Base-by-base conservation (phyloP, 2,797 vertebrate species). In the Bradypodion ventrale region DNA sequence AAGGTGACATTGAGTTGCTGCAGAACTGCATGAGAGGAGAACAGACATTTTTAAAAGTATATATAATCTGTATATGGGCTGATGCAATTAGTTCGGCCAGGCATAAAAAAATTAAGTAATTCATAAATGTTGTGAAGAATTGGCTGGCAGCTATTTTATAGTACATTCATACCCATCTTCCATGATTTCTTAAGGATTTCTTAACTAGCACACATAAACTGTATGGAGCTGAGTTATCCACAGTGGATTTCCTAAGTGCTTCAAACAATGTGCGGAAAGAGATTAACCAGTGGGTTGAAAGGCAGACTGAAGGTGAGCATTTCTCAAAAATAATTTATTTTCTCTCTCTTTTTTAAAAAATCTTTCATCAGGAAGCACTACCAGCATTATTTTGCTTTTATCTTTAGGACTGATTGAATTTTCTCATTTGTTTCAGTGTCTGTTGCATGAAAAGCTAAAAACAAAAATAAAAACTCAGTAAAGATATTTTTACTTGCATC, bases 221-320 rank as follows among this genome's bases (percentile, higher is more conserved):
- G 83, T 99, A 99, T 83, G 93, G 95, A 16, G 97, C 98, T 42
- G 96, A 97, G 46, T 90, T 99, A 95, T 97, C 96, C 89, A 27
- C 95, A 2, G 95, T 98, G 72, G 96, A 99, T 92, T 99, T 99
- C 83, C 90, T 96, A 4, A 93, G 93, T 40, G 96, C 96, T 81
- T 52, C 89, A 49, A 96, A 98, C 15, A 87, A 93, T 5, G 95
- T 96, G 84, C 96, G 97, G 89, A 92, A 88, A 12, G 89, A 96
- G 90, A 98, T 99, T 92, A 99, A 99, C 90, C 87, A 92, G 80
- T 99, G 98, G 98, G 97, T 99, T 1, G 95, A 98, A 88, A 87
- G 96, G 63, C 97, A 98, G 91, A 99, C 98, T 0, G 96, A 97
- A 91, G 96, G 98, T 99, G 84, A 94, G 91, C 5, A 5, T 40